These are phyloP conservation scores for Tauraco hartlaubi DNA, from an alignment of 2,797 vertebrate species.

Conservation along the genomic window DNA sequence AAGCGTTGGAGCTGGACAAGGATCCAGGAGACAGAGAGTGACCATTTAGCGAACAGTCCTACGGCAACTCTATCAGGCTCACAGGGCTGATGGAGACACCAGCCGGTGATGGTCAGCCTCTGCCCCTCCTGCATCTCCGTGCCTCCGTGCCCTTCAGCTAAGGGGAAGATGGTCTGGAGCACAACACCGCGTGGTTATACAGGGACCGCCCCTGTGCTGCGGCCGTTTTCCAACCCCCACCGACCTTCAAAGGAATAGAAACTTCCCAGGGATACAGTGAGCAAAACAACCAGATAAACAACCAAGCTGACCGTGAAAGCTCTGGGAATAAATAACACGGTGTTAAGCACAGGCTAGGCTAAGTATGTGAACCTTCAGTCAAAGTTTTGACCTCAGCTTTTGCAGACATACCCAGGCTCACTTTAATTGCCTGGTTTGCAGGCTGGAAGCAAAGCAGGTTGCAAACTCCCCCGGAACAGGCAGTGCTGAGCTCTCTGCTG, in stretches of 20 bases:
- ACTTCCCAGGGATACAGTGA: background rate
- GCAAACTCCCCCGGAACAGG: background rate
- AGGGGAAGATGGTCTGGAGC: background rate
- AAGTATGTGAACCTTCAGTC: slow-evolving; percentile 57
- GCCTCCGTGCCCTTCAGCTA: background rate
- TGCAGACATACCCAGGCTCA: background rate
- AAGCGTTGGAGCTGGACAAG: background rate
- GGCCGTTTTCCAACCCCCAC: background rate
- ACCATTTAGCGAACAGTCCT: background rate
- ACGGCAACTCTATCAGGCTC: background rate
- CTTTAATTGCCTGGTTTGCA: background rate
- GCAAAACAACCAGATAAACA: slow-evolving; percentile 27
- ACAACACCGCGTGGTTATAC: background rate
- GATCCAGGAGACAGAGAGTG: background rate
- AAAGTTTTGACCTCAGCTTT: slow-evolving; percentile 46
- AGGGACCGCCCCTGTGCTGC: background rate
- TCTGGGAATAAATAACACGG: slow-evolving; percentile 59
- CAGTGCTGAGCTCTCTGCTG: background rate
- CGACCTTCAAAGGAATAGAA: background rate
- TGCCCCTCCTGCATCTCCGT: background rate
- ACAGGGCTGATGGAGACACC: fast-evolving
- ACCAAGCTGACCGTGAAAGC: slow-evolving; percentile 36
- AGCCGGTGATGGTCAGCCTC: fast-evolving
- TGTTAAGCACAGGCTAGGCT: slow-evolving; percentile 44
- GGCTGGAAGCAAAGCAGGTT: background rate